Percentiles rank a stretch among this genome's conserved stretches.
phyloP scores from a whole-genome alignment of 2,113 vertebrate genomes.

The Corythoichthys intestinalis region DNA sequence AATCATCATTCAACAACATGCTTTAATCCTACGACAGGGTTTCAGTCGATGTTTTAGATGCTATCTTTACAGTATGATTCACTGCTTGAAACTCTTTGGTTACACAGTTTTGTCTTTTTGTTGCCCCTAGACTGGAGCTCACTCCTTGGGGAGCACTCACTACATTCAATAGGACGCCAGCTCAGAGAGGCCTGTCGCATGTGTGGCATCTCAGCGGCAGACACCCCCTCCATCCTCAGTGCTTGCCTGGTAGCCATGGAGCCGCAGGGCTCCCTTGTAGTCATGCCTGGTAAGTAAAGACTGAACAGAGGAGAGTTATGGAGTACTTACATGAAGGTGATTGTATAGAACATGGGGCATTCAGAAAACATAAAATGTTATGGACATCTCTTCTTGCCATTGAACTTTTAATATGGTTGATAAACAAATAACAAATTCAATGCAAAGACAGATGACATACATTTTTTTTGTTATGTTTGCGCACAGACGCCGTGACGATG shows the following conservation, averaged over 20 bases:
- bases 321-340: background rate
- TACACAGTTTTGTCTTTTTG: background rate
- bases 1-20: no score
- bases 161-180: conserved; percentile 91
- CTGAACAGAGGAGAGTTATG: no score
- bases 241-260: conserved; percentile 98
- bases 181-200: conserved; percentile 92
- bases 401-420: background rate
- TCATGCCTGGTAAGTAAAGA: conserved; percentile 86
- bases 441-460: background rate
- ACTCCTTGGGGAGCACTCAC: conserved; percentile 91
- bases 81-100: background rate
- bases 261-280: conserved; percentile 92
- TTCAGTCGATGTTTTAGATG: background rate
- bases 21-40: no score
- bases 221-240: conserved; percentile 93
- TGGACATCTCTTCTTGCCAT: background rate
- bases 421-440: background rate
- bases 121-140: conserved; percentile 88
- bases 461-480: conserved; percentile 13
- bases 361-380: background rate
- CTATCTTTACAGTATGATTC: background rate
- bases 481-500: conserved; percentile 92
- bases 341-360: background rate
- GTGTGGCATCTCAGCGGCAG: conserved; percentile 89